phyloP scores from a whole-genome alignment of 2,888 invertebrate species.

The Tetheella fluctuosa region DNA sequence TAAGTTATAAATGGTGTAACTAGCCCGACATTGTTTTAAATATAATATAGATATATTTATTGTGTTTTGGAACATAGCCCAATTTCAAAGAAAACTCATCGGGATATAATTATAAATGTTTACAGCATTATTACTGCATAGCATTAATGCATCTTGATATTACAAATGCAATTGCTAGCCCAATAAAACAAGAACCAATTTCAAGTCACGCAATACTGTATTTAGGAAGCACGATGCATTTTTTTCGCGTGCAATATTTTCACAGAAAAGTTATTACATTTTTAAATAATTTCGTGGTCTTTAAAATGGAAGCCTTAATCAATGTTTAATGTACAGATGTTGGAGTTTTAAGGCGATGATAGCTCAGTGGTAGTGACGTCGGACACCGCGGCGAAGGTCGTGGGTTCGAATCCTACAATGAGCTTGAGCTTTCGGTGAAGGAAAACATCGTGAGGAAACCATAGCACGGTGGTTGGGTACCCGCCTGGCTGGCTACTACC shows the following conservation, averaged over 20 bases:
- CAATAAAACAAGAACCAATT: conserved; percentile 59
- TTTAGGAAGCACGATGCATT: conserved; percentile 66
- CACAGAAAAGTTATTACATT: conserved; percentile 61
- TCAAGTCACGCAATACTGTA: conserved; percentile 70
- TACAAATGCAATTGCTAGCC: conserved; percentile 51
- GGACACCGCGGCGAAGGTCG: too few relatives aligned
- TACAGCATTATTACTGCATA: conserved; percentile 22
- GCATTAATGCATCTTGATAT: conserved; percentile 33
- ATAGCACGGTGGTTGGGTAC: too few relatives aligned
- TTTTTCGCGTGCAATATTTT: conserved; percentile 51
- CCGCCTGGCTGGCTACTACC: too few relatives aligned
- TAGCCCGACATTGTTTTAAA: background rate
- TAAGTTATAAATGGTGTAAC: too few relatives aligned
- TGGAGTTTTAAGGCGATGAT: background rate
- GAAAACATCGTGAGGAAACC: too few relatives aligned
- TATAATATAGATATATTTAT: too few relatives aligned
- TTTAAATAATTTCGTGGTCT: conserved; percentile 28
- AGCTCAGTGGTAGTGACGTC: too few relatives aligned
- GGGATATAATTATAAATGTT: background rate
- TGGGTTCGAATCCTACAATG: too few relatives aligned
- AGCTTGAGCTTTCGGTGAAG: too few relatives aligned
- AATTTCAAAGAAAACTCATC: background rate
- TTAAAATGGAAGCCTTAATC: conserved; percentile 24
- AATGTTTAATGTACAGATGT: conserved; percentile 10
- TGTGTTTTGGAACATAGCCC: too few relatives aligned